phyloP scores from a whole-genome alignment of 35 echinoderm and acorn worm genomes.

The Diadema setosum region DNA sequence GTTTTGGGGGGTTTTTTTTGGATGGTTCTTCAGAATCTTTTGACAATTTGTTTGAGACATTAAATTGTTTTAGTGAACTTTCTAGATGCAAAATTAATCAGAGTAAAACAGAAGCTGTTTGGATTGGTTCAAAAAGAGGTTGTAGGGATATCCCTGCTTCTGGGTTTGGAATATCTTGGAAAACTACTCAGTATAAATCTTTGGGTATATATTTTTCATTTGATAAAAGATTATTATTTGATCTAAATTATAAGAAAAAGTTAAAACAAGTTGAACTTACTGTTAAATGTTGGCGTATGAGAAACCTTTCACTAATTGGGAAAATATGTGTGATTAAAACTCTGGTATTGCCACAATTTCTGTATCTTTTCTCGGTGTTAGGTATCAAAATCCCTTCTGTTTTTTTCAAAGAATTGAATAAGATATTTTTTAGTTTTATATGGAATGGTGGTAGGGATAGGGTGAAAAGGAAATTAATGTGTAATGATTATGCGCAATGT shows the following conservation, averaged over 20 bases:
- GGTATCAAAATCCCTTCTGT: not conserved
- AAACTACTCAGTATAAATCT: not conserved
- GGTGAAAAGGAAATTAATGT: not conserved
- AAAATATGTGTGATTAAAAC: slow-evolving; percentile 5
- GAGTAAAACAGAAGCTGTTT: slow-evolving; percentile 7
- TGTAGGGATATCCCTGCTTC: not conserved
- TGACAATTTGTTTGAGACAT: not conserved
- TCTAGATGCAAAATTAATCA: slow-evolving; percentile 26
- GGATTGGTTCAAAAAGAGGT: not conserved
- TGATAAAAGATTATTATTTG: not conserved
- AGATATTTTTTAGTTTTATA: not conserved
- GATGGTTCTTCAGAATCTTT: not conserved
- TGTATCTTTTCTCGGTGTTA: not conserved
- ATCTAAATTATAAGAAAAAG: slow-evolving; percentile 17
- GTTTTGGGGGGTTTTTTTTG: too few species aligned
- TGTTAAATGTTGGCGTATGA: slow-evolving; percentile 14
- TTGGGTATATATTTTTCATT: not conserved
- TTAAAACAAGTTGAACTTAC: slow-evolving; percentile 1
- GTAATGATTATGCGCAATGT: not conserved
- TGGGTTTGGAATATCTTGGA: not conserved
- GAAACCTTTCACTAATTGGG: too few species aligned
- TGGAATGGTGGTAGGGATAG: not conserved
- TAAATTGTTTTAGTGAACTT: not conserved
- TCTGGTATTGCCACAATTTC: not conserved
- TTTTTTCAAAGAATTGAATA: not conserved